Conservation (phyloP, 2,888 invertebrate species). For the Drosophila paucipuncta region DNA sequence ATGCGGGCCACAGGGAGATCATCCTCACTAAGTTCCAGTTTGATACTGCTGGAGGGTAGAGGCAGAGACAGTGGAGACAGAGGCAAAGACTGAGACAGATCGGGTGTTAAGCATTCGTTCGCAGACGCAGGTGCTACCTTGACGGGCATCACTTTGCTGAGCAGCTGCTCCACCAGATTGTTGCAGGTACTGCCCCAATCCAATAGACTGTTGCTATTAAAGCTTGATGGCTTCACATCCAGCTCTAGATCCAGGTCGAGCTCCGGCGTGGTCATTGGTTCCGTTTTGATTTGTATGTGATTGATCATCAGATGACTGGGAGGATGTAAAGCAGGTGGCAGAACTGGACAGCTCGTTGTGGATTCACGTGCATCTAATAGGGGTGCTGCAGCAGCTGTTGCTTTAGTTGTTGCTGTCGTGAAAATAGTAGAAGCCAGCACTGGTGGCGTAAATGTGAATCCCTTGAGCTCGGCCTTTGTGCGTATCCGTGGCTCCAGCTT, state of each 20-base stretch:
- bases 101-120: conserved; percentile 1
- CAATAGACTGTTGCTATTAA: conserved; percentile 49
- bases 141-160: conserved; percentile 82
- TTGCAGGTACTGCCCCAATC: conserved; percentile 91
- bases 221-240: conserved; percentile 43
- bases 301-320: conserved; percentile 51
- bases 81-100: not conserved
- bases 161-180: conserved; percentile 91
- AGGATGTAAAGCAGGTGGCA: conserved; percentile 34
- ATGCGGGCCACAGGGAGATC: conserved; percentile 68
- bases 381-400: not conserved
- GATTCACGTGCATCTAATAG: not conserved
- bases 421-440: conserved; percentile 45
- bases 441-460: conserved; percentile 83
- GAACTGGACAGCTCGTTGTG: not conserved
- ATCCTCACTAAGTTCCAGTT: conserved; percentile 66
- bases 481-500: conserved; percentile 87
- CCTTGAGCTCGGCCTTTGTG: conserved; percentile 94
- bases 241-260: conserved; percentile 36
- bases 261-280: conserved; percentile 35
- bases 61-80: no score
- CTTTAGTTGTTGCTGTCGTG: conserved; percentile 43
- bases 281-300: conserved; percentile 69
- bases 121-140: not conserved
- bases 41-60: conserved; percentile 33